phyloP scores from a whole-genome alignment of 2,113 vertebrate species.

The Nicator chloris region DNA sequence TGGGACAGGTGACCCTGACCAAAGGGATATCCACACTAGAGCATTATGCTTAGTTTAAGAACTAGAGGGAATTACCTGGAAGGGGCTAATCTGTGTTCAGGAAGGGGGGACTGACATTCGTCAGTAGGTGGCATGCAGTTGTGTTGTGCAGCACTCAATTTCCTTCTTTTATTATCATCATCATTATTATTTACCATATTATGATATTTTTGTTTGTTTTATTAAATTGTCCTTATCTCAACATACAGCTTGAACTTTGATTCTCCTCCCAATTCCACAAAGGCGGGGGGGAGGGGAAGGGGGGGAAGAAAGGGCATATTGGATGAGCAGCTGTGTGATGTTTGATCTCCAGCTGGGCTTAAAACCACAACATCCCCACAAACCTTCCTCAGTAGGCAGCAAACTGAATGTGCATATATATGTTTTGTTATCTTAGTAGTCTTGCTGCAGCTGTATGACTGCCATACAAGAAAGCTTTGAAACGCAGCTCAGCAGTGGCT shows the following conservation, averaged over 20 bases:
- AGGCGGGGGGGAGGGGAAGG: accelerated
- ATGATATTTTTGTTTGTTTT: neutral
- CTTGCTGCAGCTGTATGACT: neutral
- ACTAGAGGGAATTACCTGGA: neutral
- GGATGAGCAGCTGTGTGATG: neutral
- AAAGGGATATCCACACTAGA: neutral
- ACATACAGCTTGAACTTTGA: neutral
- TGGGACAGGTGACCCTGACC: neutral
- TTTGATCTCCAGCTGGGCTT: neutral
- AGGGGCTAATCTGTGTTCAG: neutral
- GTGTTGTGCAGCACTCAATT: neutral
- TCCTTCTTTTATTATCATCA: neutral
- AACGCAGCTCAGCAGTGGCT: neutral
- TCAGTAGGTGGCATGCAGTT: neutral
- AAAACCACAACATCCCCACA: neutral
- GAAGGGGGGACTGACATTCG: neutral
- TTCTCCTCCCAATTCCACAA: neutral
- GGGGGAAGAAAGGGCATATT: neutral
- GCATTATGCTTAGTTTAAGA: neutral
- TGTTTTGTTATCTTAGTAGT: neutral
- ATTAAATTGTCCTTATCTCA: neutral
- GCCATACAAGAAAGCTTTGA: neutral
- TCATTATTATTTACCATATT: neutral
- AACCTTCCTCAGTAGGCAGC: neutral
- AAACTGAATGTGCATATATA: neutral